Base-by-base conservation (phyloP, 2,888 invertebrate species). In the Dasysyrphus albostriatus region DNA sequence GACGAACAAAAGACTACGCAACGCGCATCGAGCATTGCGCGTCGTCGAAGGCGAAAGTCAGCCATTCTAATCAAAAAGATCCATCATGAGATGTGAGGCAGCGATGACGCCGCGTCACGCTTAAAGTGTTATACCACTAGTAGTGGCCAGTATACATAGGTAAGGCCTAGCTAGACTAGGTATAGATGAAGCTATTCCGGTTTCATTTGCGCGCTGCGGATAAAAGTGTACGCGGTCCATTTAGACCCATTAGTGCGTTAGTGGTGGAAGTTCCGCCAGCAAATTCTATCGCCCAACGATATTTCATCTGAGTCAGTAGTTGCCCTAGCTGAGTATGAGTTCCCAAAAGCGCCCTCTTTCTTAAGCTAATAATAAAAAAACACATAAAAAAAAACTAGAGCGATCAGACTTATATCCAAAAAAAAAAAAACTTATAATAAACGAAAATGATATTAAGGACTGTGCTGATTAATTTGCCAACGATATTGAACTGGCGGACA, bases 401-500 rank as follows among this genome's bases (percentile, higher is more conserved):
- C 79, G 65, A 76, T 76, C 59, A 34, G 29, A 39, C 56, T 14
- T 49, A 63, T 65, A 54, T 51, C 54, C 37, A 16, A 44, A 37
- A 65, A 72, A 49, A 24, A 34, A 39, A 44, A 32, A 32, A 32
- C 32, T 54, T 54, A 80, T 70, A 75, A 83, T 78, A 80, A 79
- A 69, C 80, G 88, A 80, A 69, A 69, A 61, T 81, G 83, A 84
- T 83, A 84, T 84, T 81, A 65, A 73, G 80, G 61, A 69, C 49
- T 47, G 65, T 73, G 39, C 67, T 82, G 85, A 85, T 88, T 88
- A 81, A 85, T 88, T 85, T 78, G 70, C 81, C 80, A 72, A 78
- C 82, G 85, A 82, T 82, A 80, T 84, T 84, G 75, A 76, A 76
- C 84, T 81, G 85, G 85, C 74, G 61, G 76, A 84, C 77, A 88